Evolutionary conservation across 92 coral and sea anemone species (phyloP), one percentile per base, ranked within the genome.

Genomic region (Montipora capitata): DNA sequence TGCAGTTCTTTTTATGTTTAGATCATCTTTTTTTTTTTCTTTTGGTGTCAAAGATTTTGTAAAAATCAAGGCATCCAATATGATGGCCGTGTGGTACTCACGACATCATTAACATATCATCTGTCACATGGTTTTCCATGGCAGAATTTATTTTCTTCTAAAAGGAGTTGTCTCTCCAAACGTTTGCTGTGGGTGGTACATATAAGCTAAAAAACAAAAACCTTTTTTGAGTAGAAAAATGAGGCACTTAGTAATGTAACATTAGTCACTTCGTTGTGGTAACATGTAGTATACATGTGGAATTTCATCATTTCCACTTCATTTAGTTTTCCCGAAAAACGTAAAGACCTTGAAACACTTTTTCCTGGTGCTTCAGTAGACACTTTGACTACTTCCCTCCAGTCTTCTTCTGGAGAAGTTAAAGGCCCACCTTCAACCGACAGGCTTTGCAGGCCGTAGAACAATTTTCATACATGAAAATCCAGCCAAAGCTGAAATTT

Each of bases 301-400:
- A 72, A 72, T 72, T 14, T 72, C 77, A 72, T 44, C 40, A 72
- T 72, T 72, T 72, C 77, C 77, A 72, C 77, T 44, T n/a, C 18
- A 66, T 66, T 66, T 35, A 38, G 67, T 66, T 35, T 38, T 66
- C 71, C 71, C 71, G 71, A 43, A 66, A 66, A 38, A 66, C 71
- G 20, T 66, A 66, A 66, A 66, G 71, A 66, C 40, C 44, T 66
- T 20, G 2, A 72, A 45, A 72, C 40, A 44, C 40, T 17, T 72
- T 72, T 72, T 18, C 77, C 77, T 72, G 59, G 77, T 72, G 59
- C 77, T 44, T 44, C 77, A 44, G 77, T 17, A 71, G 54, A 71
- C 56, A 71, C 76, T 71, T 13, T 71, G 76, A 71, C 76, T 43
- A 54, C 76, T 69, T 51, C 56, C 56, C 74, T 69, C 52, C 74